These are phyloP conservation scores for Drosophila takahashii DNA, from an alignment of 1,140 invertebrate genomes.

Conservation along the genomic window DNA sequence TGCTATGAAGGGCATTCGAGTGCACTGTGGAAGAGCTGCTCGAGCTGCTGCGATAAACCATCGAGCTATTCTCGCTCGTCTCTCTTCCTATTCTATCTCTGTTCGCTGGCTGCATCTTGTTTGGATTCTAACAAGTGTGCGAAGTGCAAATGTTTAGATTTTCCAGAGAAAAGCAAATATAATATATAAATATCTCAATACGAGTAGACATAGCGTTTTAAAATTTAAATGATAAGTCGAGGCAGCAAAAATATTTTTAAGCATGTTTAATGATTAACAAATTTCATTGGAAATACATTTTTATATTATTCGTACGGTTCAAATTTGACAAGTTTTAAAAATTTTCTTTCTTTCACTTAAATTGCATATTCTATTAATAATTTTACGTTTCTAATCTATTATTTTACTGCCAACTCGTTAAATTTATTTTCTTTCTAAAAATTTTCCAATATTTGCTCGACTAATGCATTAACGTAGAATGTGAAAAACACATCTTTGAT, in stretches of 20 bases:
- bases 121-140: slow-evolving; percentile 62
- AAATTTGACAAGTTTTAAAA: too few species aligned
- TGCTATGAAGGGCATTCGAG: slow-evolving; percentile 62
- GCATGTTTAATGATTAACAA: not conserved
- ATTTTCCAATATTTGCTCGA: slow-evolving; percentile 4
- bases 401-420: too few species aligned
- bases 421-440: not conserved
- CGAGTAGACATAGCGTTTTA: not conserved
- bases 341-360: too few species aligned
- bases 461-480: slow-evolving; percentile 39
- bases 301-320: too few species aligned
- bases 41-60: slow-evolving; percentile 71
- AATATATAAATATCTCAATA: slow-evolving; percentile 23
- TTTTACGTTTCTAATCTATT: too few species aligned
- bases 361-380: too few species aligned
- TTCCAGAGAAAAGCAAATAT: slow-evolving; percentile 42
- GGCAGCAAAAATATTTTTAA: not conserved
- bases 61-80: slow-evolving; percentile 30
- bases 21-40: slow-evolving; percentile 62
- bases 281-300: too few species aligned
- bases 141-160: slow-evolving; percentile 73
- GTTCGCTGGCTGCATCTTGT: slow-evolving; percentile 31
- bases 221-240: not conserved
- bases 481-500: slow-evolving; percentile 49
- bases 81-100: slow-evolving; percentile 18